Evolutionary conservation across 2,888 invertebrate genomes (phyloP).

Genomic region (Eucriotettix oculatus): DNA sequence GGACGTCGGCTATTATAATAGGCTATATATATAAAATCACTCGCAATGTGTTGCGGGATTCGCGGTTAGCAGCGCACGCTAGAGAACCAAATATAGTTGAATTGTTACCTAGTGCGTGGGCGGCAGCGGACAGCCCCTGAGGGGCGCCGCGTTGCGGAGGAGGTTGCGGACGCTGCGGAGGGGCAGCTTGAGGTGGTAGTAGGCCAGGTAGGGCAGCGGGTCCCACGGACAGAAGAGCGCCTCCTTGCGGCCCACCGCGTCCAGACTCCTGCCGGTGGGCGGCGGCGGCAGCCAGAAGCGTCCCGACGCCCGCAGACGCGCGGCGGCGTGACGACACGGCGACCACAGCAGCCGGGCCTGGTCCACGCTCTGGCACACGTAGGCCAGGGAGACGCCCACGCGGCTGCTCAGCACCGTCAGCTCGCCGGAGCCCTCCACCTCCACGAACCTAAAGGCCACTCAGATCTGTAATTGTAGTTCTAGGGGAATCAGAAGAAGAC

Average conservation of each 20-base stretch:
- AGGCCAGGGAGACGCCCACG: slow-evolving; percentile 64
- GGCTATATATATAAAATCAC: too few relatives aligned
- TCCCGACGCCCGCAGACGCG: slow-evolving; percentile 21
- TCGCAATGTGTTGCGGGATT: too few relatives aligned
- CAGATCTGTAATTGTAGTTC: too few relatives aligned
- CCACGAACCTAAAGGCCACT: slow-evolving; percentile 35
- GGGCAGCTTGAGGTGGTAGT: slow-evolving; percentile 65
- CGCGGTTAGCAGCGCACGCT: too few relatives aligned
- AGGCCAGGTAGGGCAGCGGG: slow-evolving; percentile 70
- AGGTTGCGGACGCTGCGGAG: slow-evolving; percentile 25
- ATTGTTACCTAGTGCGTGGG: background rate
- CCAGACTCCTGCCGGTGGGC: slow-evolving; percentile 27
- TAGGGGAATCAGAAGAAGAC: too few relatives aligned
- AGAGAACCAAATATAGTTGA: too few relatives aligned
- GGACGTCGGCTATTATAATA: too few relatives aligned
- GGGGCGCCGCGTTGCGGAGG: background rate
- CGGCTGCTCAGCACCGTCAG: slow-evolving; percentile 49
- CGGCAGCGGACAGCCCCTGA: background rate
- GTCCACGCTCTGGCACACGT: slow-evolving; percentile 57
- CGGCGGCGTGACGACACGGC: slow-evolving; percentile 42
- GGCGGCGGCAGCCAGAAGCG: slow-evolving; percentile 41
- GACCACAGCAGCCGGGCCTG: slow-evolving; percentile 46
- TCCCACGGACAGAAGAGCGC: slow-evolving; percentile 73
- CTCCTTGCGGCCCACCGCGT: slow-evolving; percentile 45
- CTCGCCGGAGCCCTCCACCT: slow-evolving; percentile 35